Base-by-base conservation (phyloP, 2,888 invertebrate species). In the Tipula vernalis region DNA sequence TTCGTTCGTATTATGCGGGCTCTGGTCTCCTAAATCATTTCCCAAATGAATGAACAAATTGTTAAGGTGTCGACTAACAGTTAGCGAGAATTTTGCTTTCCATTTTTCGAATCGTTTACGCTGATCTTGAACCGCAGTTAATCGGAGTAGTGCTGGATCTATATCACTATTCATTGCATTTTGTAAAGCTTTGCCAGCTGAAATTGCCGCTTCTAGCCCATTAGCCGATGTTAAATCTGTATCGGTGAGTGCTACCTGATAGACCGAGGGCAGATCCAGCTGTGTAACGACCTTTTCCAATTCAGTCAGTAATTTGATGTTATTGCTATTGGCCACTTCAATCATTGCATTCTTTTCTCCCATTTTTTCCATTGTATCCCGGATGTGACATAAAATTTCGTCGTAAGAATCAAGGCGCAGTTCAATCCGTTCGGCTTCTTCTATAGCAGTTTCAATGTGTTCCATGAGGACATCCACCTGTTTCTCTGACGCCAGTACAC, bases 11-110 rank as follows among this genome's bases (percentile, higher is more conserved):
- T 87, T 89, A 85, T 85, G 42, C 88, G 92, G 92, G 87, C 93
- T 90, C 18, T 93, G 92, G 89, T 96, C 96, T 0, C 95, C 95
- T 87, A 95, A 93, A 90, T 96, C 95, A 89, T 95, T 95, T 15
- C 94, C 98, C 92, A 98, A 95, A 92, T 99, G 98, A 89, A 98
- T 97, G 89, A 99, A 98, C 86, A 98, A 93, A 92, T 99, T 98
- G 91, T 98, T 98, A 86, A 99, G 93, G 91, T 99, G 98, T 28
- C 98, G 94, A 87, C 96, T 96, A 87, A 99, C 94, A 84, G 96
- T 95, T 87, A 95, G 94, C 0, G 97, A 96, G 91, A 98, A 97
- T 90, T 95, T 95, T 51, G 94, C 94, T 90, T 95, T 95, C 89
- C 96, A 94, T 89, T 95, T 96, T 88, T 96, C 95, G 88, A 97